Conservation (phyloP, 2,797 vertebrate genomes). For the Sorex maritimensis region DNA sequence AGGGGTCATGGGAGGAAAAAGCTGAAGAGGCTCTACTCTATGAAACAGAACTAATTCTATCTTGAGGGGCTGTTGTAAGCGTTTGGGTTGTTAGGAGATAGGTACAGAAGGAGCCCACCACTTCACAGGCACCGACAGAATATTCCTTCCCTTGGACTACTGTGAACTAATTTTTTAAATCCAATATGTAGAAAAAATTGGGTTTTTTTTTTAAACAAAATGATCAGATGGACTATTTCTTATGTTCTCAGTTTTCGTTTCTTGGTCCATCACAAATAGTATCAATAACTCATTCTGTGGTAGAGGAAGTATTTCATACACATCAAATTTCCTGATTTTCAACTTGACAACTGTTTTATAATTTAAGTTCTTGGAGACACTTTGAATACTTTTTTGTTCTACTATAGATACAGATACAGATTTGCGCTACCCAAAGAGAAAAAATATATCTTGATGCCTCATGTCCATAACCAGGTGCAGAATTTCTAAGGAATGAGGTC, state of each 20-base stretch:
- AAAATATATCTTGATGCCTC: not conserved
- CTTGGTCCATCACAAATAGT: not conserved
- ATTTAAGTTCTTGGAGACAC: constrained; percentile 17
- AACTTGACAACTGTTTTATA: not conserved
- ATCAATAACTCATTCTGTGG: not conserved
- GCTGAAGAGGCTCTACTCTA: not conserved
- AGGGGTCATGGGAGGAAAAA: too few species aligned
- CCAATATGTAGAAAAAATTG: constrained; percentile 18
- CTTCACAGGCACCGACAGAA: not conserved
- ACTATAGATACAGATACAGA: not conserved
- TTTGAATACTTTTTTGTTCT: constrained; percentile 9
- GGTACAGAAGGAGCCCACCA: not conserved
- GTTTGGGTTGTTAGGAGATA: constrained; percentile 19
- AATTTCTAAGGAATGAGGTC: not conserved
- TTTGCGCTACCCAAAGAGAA: not conserved
- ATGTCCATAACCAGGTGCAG: not conserved
- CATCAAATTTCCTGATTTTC: not conserved
- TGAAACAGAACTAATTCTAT: not conserved
- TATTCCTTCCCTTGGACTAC: not conserved
- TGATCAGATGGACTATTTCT: constrained; percentile 6
- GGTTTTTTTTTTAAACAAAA: not conserved
- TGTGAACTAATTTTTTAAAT: not conserved
- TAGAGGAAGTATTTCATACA: not conserved
- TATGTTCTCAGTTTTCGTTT: constrained; percentile 31
- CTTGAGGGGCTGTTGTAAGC: not conserved